These are phyloP conservation scores for Lysiphlebus fabarum DNA, from an alignment of 1,140 invertebrate genomes.

Conservation along the genomic window DNA sequence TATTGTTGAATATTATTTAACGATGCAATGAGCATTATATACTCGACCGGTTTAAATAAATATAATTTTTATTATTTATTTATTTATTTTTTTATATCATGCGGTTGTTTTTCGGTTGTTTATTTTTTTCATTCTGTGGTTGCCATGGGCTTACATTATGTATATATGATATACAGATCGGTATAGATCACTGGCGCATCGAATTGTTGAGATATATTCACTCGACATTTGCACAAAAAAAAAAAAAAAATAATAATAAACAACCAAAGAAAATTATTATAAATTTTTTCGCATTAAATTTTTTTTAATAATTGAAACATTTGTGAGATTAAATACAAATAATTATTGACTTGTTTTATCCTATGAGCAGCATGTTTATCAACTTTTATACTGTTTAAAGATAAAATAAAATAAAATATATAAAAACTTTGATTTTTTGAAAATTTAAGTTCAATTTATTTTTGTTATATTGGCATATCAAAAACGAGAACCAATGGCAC, in stretches of 20 bases:
- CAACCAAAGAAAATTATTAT: background rate
- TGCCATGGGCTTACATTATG: constrained; percentile 6
- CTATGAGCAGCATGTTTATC: constrained; percentile 42
- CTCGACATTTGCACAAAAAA: constrained; percentile 24
- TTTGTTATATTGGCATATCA: constrained; percentile 7
- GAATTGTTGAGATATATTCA: constrained; percentile 26
- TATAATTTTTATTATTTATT: constrained; percentile 1
- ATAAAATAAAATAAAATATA: no score
- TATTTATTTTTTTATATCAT: background rate
- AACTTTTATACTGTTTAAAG: no score
- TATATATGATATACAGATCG: constrained; percentile 7
- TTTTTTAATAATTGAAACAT: constrained; percentile 27
- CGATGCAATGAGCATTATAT: constrained; percentile 22
- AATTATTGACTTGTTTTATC: constrained; percentile 40
- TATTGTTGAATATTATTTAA: constrained; percentile 19
- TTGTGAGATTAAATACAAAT: constrained; percentile 24
- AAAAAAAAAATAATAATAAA: no score
- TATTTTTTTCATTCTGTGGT: constrained; percentile 9
- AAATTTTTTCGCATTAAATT: constrained; percentile 10
- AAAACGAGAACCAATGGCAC: constrained; percentile 18
- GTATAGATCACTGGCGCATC: constrained; percentile 26
- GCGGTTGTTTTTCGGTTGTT: constrained; percentile 5
- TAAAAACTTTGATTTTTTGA: constrained; percentile 8
- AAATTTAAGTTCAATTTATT: background rate
- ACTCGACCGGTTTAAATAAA: constrained; percentile 19